Base-by-base conservation (phyloP, 2,797 vertebrate species). In the Distichodus sexfasciatus region DNA sequence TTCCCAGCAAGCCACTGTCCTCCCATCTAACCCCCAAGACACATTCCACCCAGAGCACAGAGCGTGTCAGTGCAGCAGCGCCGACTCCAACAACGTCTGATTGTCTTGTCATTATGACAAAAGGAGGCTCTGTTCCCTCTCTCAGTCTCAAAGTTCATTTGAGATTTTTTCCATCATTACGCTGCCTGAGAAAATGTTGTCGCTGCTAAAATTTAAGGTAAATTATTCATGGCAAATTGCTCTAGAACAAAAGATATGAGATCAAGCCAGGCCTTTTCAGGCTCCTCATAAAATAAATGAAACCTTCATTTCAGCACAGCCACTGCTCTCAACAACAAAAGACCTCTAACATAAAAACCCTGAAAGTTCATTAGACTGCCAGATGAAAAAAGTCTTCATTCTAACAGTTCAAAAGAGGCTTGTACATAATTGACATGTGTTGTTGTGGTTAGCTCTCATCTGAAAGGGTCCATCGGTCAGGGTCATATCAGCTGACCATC, bases 1-100 rank as follows among this genome's bases (percentile, higher is more conserved):
- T 90, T 88, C 87, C 68, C 80, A 71, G 76, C 85, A 86, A 88
- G 78, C 83, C 80, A 76, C 76, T 12, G 60, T 82, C 82, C 82
- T 71, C 87, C 88, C 79, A 86, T 87, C 54, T 33, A 69, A 69
- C 69, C 71, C 74, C 79, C 66, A 15, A 76, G 72, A 78, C 82
- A 83, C 82, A 87, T 87, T 87, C 84, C 85, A 84, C 71, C 60
- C 78, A 74, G 84, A 74, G 69, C 75, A 79, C 46, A 76, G 59
- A 76, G 78, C 71, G 71, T 76, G 75, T 62, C 76, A 76, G 40
- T 59, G 76, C 67, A 66, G 69, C 48, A 62, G 58, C 66, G 71
- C 8, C 7, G 43, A 75, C 26, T 50, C 48, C 14, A 77, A 87
- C 83, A 85, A 82, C 71, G 69, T 43, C 36, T 33, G 21, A 83